Evolutionary conservation across 2,113 vertebrate species (phyloP), one percentile per base, ranked within the genome.

Genomic region (Falcunculus frontatus): DNA sequence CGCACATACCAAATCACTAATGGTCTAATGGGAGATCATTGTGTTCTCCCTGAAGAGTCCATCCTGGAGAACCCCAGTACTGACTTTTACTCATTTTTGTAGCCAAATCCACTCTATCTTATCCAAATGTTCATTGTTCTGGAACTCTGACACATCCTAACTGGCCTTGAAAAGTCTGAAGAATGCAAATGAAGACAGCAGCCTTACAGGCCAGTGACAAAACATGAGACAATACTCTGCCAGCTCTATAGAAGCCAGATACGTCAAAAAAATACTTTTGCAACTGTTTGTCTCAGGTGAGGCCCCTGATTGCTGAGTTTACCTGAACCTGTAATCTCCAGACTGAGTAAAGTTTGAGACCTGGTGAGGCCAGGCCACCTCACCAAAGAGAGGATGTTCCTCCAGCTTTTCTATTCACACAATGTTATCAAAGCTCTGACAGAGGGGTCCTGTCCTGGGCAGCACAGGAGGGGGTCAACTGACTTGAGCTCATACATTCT

Each of bases 281-380:
- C 22, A 49, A 17, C 5, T 0, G 0, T 20, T 41, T 12, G 32
- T 32, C 19, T 53, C n/a, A 37, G 53, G 46, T 41, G 67, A 41
- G 8, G 25, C 10, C 59, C 57, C 4, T 2, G 39, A 17, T 23
- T 55, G 41, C 5, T 0, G 2, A 53, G 22, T 30, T 80, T 7
- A 33, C 47, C 13, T 18, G 37, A 55, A 59, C 23, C 57, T 55
- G 42, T 11, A 11, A 12, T 30, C 68, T 57, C 60, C 74, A 92
- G 39, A 16, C 22, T 23, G 46, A 47, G 11, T 4, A 13, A 53
- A 21, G 50, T 11, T 1, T 11, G 65, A 79, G 57, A 17, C 3
- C 16, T 7, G 8, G 26, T 4, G 35, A 84, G 80, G 39, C 52
- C 52, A 65, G 41, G 16, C 7, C 33, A 16, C 7, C 17, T 17